Evolutionary conservation across 2,888 invertebrate genomes (phyloP), one percentile per base, ranked within the genome.

Genomic region (Parelbella ahira): DNA sequence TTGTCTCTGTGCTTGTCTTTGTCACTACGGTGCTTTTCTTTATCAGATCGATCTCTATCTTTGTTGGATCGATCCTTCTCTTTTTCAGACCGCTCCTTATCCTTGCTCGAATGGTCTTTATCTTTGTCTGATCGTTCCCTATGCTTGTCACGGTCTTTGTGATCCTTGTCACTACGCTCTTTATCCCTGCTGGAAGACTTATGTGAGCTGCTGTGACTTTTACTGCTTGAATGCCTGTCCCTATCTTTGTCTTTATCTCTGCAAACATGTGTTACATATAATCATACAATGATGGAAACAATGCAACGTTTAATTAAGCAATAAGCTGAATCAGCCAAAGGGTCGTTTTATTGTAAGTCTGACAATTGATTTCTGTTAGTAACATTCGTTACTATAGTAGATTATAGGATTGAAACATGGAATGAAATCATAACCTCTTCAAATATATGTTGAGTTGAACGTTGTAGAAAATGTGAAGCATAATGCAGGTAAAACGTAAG

Each of bases 161-260:
- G 60, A 1, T 72, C 36, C 71, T 30, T 44, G 7, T 37, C 73
- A 49, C 63, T 88, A 8, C 88, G 84, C 21, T 89, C 88, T 56
- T 80, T 88, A 56, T 88, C 89, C 55, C 84, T 88, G 54, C 74
- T 83, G 8, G 87, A 87, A 15, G 88, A 88, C 50, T 88, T 88
- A 53, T 89, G 89, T 44, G 83, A 89, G 44, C 89, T 89, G 46
- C 88, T 87, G 51, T 89, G 89, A 58, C 81, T 88, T 68, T 89
- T 88, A 53, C 79, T 83, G 54, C 86, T 83, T 12, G 89, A 86
- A 53, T 89, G 87, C 56, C 75, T 89, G 39, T 89, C 89, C 54
- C 88, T 89, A 48, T 89, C 89, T 58, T 88, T 90, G 56, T 83
- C 81, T 56, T 79, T 81, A 58, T 24, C 42, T 11, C 42, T 42